Conservation (phyloP, 2,113 vertebrate genomes). For the Scomber japonicus region DNA sequence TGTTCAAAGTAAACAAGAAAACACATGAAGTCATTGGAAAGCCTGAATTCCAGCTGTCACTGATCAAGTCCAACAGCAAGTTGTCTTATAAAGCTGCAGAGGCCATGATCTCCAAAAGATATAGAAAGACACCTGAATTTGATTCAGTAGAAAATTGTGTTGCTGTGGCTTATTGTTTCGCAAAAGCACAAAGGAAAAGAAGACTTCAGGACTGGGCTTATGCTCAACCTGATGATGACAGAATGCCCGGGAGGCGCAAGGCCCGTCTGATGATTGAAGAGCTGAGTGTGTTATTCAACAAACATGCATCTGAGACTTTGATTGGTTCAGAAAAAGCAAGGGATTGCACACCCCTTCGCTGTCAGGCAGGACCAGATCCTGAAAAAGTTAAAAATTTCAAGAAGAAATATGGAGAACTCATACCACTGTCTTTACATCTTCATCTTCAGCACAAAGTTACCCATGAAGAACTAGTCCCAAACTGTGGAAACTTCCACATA, state of each 20-base stretch:
- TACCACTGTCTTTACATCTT: slow-evolving; percentile 87
- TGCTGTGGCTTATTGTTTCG: slow-evolving; percentile 85
- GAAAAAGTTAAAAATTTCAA: slow-evolving; percentile 71
- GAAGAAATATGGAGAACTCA: slow-evolving; percentile 68
- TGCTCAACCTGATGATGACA: slow-evolving; percentile 82
- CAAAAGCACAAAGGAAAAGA: slow-evolving; percentile 82
- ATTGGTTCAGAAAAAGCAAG: slow-evolving; percentile 66
- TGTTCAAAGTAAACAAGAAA: slow-evolving; percentile 84
- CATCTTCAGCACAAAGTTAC: slow-evolving; percentile 83
- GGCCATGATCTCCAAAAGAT: slow-evolving; percentile 72
- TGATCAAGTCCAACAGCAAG: slow-evolving; percentile 83
- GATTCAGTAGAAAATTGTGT: slow-evolving; percentile 84
- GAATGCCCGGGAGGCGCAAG: slow-evolving; percentile 81
- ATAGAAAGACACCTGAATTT: slow-evolving; percentile 28
- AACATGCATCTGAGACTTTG: slow-evolving; percentile 80
- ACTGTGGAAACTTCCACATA: slow-evolving; percentile 48
- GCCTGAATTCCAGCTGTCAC: slow-evolving; percentile 76
- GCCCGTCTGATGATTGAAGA: slow-evolving; percentile 91
- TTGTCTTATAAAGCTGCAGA: slow-evolving; percentile 90
- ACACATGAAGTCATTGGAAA: slow-evolving; percentile 68
- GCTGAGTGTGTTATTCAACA: slow-evolving; percentile 91
- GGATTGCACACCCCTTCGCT: slow-evolving; percentile 86
- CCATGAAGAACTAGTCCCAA: neutral
- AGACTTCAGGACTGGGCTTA: slow-evolving; percentile 87
- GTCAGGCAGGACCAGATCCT: slow-evolving; percentile 82